Conservation (phyloP, 2,113 vertebrate species). For the Oenanthe oenanthe region DNA sequence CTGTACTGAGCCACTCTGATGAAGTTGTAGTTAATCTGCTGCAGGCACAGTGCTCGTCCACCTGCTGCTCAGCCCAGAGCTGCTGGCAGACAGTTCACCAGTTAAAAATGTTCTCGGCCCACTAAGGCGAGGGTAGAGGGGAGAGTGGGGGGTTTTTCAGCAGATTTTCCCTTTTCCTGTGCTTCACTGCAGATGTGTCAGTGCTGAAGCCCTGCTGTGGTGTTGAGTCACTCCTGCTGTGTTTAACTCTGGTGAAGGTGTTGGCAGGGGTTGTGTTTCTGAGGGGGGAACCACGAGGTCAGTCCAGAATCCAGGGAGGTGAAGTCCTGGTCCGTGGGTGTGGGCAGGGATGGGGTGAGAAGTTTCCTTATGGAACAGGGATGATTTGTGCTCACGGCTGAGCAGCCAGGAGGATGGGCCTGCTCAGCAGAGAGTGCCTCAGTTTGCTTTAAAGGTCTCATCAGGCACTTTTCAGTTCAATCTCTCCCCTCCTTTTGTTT, state of each 20-base stretch:
- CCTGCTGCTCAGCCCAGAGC: neutral
- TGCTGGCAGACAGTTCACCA: neutral
- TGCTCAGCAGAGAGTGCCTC: slow-evolving; percentile 1
- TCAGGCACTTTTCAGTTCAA: neutral
- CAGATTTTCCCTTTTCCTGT: neutral
- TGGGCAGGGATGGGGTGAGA: neutral
- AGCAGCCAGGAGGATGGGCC: neutral
- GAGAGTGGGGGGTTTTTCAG: neutral
- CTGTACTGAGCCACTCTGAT: slow-evolving; percentile 13
- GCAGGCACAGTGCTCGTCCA: neutral
- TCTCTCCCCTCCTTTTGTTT: neutral
- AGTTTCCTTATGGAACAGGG: neutral
- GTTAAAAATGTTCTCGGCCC: neutral
- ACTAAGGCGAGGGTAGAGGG: neutral
- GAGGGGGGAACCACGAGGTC: neutral
- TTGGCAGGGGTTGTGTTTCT: neutral
- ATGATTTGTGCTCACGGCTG: neutral
- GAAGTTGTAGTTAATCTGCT: slow-evolving; percentile 45
- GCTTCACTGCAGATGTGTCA: slow-evolving; percentile 18
- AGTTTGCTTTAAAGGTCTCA: neutral
- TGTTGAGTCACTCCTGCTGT: neutral
- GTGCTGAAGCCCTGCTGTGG: neutral
- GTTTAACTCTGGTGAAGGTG: neutral
- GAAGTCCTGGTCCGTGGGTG: neutral
- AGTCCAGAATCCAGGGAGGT: neutral